Base-by-base conservation (phyloP, 2,888 invertebrate genomes). In the Erebia epiphron region DNA sequence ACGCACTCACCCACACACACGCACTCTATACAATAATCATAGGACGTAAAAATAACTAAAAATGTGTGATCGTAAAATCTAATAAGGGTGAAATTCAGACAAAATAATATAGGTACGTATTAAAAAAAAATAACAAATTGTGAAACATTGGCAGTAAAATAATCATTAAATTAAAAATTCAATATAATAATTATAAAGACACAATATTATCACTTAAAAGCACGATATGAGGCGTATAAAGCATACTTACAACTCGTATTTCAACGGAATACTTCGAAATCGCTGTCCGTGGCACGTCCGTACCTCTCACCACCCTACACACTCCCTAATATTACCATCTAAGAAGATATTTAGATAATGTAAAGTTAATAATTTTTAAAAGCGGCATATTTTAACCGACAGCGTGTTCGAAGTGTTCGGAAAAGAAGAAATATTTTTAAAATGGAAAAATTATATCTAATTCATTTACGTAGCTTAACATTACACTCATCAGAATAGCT, bases 91-190 rank as follows among this genome's bases (percentile, higher is more conserved):
- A 87, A 82, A 69, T 50, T 60, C 60, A 81, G 80, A 86, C 80
- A 86, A 83, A 84, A 79, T 81, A 5, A 79, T 80, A 13, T 35
- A 58, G 8, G 46, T 49, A 62, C 14, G 49, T 62, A 62, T 49
- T 83, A 86, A 74, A 70, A 68, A 85, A 86, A 82, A 85, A 81
- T 85, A 89, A 88, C 86, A 83, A 85, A 90, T 90, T 90, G 90
- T 91, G 90, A 90, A 88, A 86, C 76, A 81, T 88, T 91, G 92
- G 92, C 92, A 92, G 92, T 92, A 87, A 87, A 87, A 86, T 82
- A 85, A 86, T 86, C 81, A 79, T 80, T 81, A 83, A 84, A 82
- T 84, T 85, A 82, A 79, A 80, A 79, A 49, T 81, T 82, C 82
- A 84, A 83, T 73, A 62, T 67, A 69, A 75, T 64, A 69, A 75